Conservation (phyloP, 2,113 vertebrate species). For the Mesitornis unicolor region DNA sequence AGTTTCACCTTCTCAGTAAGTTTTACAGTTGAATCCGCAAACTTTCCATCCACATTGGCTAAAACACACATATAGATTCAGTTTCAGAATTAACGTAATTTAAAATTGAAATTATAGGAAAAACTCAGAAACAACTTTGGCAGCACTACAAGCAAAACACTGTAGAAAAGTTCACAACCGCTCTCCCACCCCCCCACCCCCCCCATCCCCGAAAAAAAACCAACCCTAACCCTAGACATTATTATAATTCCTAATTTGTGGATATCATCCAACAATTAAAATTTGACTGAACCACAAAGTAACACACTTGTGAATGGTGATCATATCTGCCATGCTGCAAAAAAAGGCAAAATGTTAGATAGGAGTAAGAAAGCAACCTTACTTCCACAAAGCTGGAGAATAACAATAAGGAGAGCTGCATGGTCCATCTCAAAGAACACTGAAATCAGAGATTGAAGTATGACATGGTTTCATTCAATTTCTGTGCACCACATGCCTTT, state of each 20-base stretch:
- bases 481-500: not conserved
- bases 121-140: not conserved
- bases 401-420: constrained; percentile 71
- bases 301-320: not conserved
- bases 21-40: constrained; percentile 62
- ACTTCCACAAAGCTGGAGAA: constrained; percentile 77
- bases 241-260: not conserved
- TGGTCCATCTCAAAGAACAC: constrained; percentile 71
- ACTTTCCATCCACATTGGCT: constrained; percentile 58
- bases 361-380: constrained; percentile 29
- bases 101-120: not conserved
- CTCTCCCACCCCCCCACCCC: no score
- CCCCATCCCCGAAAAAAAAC: not conserved
- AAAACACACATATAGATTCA: not conserved
- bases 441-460: not conserved
- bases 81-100: not conserved
- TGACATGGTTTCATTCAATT: not conserved
- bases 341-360: not conserved
- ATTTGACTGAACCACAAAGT: not conserved
- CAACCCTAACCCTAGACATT: not conserved
- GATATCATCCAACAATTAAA: not conserved
- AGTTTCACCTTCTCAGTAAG: constrained; percentile 79
- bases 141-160: not conserved
- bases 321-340: not conserved
- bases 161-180: not conserved